These are phyloP conservation scores for Hedychridium roseum DNA, from an alignment of 2,888 invertebrate species.

Conservation along the genomic window DNA sequence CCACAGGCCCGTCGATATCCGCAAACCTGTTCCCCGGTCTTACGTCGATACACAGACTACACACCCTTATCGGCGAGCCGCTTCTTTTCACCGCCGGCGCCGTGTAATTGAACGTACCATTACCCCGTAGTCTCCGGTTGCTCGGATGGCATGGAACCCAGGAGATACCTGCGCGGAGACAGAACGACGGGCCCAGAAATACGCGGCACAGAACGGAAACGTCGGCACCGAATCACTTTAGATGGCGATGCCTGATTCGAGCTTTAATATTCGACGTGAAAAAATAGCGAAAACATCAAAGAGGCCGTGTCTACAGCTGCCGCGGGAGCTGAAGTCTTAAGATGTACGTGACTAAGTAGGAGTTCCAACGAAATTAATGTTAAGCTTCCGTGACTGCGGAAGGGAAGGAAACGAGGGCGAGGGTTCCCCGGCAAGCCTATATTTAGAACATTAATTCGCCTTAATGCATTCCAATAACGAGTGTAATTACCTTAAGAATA, in stretches of 20 bases:
- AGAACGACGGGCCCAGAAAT: too few species aligned
- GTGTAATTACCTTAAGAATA: constrained; percentile 17
- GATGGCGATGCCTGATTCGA: too few species aligned
- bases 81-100: constrained; percentile 16
- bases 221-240: too few species aligned
- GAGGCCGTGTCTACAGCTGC: constrained; percentile 22
- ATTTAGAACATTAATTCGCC: constrained; percentile 24
- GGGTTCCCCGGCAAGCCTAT: constrained; percentile 21
- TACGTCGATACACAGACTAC: constrained; percentile 43
- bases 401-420: constrained; percentile 18
- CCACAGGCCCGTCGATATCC: too few species aligned
- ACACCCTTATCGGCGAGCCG: constrained; percentile 35
- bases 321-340: constrained; percentile 3
- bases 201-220: too few species aligned
- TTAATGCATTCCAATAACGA: constrained; percentile 26
- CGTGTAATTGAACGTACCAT: constrained; percentile 19
- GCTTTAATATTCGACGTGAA: constrained; percentile 2
- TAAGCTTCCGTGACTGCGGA: constrained; percentile 34
- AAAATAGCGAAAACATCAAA: constrained; percentile 15
- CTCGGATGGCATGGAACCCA: too few species aligned
- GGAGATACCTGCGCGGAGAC: too few species aligned
- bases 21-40: constrained; percentile 40
- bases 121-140: constrained; percentile 1
- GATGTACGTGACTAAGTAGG: constrained; percentile 11
- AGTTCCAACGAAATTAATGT: constrained; percentile 32